Evolutionary conservation across 2,888 invertebrate species (phyloP), one percentile per base, ranked within the genome.

Genomic region (Dugesia japonica): DNA sequence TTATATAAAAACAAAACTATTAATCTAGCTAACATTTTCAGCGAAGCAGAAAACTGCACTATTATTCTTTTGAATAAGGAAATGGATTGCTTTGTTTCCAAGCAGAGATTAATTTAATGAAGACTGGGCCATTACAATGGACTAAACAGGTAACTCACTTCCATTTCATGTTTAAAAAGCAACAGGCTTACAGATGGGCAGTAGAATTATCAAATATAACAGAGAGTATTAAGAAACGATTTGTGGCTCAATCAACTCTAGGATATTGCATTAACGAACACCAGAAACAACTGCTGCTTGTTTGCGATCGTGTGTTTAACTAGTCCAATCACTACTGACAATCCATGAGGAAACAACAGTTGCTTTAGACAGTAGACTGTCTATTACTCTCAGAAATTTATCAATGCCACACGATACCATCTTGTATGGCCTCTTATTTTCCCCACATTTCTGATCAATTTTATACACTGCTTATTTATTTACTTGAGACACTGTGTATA

Each of bases 311-410:
- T 56, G 56, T 56, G 56, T 56, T 56, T 56, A 56, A 23, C 56
- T 23, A 56, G 56, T 56, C 56, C 56, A 56, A 56, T 56, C 56
- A 56, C 56, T 56, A 56, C 56, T 56, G 56, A 56, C 56, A 56
- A 56, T 56, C n/a, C 56, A 56, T 56, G 56, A 56, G 56, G 56
- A 56, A 56, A 56, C 56, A 56, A 56, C 56, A 56, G 56, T 56
- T 56, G 56, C 56, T 56, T 56, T 56, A 56, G 56, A 56, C 56
- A 56, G 23, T 56, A n/a, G 56, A 56, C 56, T 56, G 56, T 56
- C 56, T 56, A 56, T 56, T 56, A 56, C 56, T 56, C 56, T 56
- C 4, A 13, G 56, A 56, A 56, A 56, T 56, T 56, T 56, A 56
- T 56, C 56, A 56, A 56, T 4, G 4, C 56, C 56, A 56, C 56